phyloP scores from a whole-genome alignment of 2,888 invertebrate species.

The Baccha elongata region DNA sequence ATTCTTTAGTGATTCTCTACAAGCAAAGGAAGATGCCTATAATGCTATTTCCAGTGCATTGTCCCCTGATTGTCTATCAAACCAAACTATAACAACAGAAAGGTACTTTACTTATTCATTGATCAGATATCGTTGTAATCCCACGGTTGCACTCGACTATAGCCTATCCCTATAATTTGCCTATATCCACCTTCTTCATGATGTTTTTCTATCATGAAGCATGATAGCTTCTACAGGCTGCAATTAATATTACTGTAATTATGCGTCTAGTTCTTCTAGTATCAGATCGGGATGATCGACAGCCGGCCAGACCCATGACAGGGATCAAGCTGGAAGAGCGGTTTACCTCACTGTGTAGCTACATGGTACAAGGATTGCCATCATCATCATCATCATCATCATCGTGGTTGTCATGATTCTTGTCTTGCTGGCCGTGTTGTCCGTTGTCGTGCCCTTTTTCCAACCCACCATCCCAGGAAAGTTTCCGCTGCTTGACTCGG shows the following conservation, averaged over 20 bases:
- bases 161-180: constrained; percentile 48
- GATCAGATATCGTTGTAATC: constrained; percentile 31
- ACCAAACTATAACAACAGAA: not conserved
- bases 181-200: constrained; percentile 39
- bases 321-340: constrained; percentile 52
- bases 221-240: constrained; percentile 39
- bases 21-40: not conserved
- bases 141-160: constrained; percentile 42
- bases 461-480: constrained; percentile 39
- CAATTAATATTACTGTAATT: constrained; percentile 71
- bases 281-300: constrained; percentile 71
- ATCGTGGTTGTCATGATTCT: constrained; percentile 46
- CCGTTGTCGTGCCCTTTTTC: constrained; percentile 51
- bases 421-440: constrained; percentile 9
- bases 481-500: not conserved
- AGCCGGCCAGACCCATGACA: constrained; percentile 56
- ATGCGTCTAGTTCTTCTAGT: constrained; percentile 66
- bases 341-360: constrained; percentile 38
- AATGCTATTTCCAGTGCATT: not conserved
- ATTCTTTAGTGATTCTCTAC: not conserved
- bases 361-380: constrained; percentile 30
- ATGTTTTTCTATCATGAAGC: constrained; percentile 42
- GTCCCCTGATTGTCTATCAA: constrained; percentile 16
- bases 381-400: constrained; percentile 44
- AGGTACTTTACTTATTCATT: constrained; percentile 1